phyloP scores from a whole-genome alignment of 1,140 invertebrate genomes.

The Pectinophora gossypiella region DNA sequence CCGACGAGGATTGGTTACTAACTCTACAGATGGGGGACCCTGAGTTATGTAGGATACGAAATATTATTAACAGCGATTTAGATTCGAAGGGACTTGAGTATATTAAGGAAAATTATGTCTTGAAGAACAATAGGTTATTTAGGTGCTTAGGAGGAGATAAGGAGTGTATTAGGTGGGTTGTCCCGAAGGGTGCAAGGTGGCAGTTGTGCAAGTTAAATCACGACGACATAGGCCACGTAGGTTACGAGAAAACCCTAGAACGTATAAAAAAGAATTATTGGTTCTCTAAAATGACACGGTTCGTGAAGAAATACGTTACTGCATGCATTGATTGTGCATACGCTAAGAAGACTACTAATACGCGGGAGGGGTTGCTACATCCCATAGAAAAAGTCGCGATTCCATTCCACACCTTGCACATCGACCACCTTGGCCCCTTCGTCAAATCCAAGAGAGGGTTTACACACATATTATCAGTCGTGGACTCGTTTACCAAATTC shows the following conservation, averaged over 20 bases:
- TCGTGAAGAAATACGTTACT: not conserved
- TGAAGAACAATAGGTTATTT: constrained; percentile 11
- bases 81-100: constrained; percentile 6
- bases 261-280: constrained; percentile 28
- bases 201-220: constrained; percentile 23
- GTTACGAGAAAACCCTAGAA: constrained; percentile 27
- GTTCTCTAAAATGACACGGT: constrained; percentile 21
- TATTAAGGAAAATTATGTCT: constrained; percentile 7
- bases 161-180: constrained; percentile 6
- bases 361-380: not conserved
- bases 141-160: not conserved
- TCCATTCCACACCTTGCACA: constrained; percentile 1
- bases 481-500: not conserved
- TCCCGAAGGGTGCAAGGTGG: constrained; percentile 17
- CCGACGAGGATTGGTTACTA: constrained; percentile 8
- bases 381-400: not conserved
- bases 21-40: constrained; percentile 9
- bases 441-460: not conserved
- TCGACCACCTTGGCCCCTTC: not conserved
- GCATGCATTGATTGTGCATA: not conserved
- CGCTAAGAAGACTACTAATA: not conserved
- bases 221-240: constrained; percentile 35
- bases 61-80: constrained; percentile 6
- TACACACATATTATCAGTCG: not conserved
- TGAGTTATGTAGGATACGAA: not conserved